Evolutionary conservation across 2,113 vertebrate species (phyloP).

Genomic region (Lepisosteus osseus): DNA sequence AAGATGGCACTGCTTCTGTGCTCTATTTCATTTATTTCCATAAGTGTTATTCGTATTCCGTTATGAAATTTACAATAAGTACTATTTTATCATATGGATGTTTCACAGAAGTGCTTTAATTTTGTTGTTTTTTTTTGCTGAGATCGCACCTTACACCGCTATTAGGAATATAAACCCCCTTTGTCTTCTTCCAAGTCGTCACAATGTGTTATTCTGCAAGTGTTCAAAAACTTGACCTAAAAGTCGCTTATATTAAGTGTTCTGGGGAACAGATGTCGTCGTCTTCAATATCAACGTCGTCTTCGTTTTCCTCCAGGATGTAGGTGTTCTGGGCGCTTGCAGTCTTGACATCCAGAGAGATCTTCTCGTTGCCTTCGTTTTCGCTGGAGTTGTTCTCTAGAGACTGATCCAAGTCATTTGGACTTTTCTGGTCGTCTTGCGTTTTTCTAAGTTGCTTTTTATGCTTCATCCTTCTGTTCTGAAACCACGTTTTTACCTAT

Average conservation of each 20-base stretch:
- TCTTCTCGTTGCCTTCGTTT: constrained; percentile 59
- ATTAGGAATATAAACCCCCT: no score
- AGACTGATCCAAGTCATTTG: constrained; percentile 63
- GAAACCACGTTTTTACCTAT: constrained; percentile 93
- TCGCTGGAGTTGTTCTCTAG: constrained; percentile 68
- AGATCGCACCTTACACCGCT: no score
- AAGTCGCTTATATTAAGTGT: constrained; percentile 71
- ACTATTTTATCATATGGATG: no score
- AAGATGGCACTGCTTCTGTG: no score
- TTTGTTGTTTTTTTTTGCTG: no score
- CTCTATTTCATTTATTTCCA: no score
- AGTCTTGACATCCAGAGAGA: constrained; percentile 53
- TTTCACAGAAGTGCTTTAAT: no score
- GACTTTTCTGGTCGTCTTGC: constrained; percentile 84
- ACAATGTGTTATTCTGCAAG: constrained; percentile 22
- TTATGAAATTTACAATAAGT: no score
- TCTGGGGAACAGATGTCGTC: constrained; percentile 75
- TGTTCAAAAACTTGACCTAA: background rate
- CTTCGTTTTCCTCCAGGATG: constrained; percentile 78
- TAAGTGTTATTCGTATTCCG: no score
- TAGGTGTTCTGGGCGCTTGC: constrained; percentile 65
- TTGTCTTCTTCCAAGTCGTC: no score
- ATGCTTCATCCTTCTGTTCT: constrained; percentile 92
- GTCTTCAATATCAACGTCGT: constrained; percentile 91
- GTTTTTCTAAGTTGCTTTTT: constrained; percentile 92